A percentile compares a stretch with the other conserved stretches of the same genome.
Evolutionary conservation across 2,888 invertebrate species (phyloP).

Genomic region (Melanostoma mellinum): DNA sequence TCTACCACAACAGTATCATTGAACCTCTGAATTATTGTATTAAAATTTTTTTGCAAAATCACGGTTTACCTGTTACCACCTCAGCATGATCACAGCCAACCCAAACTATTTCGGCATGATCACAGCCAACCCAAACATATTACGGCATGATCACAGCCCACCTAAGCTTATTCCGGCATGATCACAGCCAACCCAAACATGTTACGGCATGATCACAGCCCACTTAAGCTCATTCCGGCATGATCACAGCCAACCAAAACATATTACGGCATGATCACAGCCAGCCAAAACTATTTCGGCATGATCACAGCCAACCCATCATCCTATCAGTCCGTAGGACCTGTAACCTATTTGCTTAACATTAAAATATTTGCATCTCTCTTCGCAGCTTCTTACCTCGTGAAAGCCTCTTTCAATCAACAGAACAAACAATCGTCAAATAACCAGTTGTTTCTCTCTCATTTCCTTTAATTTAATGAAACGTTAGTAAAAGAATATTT

Average conservation of each 20-base stretch:
- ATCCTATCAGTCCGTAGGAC: too few relatives aligned
- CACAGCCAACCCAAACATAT: too few relatives aligned
- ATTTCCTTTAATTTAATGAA: conserved; percentile 3
- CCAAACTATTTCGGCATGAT: too few relatives aligned
- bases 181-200: background rate
- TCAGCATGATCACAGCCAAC: too few relatives aligned
- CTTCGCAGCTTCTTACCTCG: background rate
- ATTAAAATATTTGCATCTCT: too few relatives aligned
- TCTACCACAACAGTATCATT: background rate
- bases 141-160: too few relatives aligned
- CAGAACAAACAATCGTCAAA: too few relatives aligned
- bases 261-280: conserved; percentile 3
- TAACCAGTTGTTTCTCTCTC: background rate
- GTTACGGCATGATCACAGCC: conserved; percentile 20
- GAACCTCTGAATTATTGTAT: too few relatives aligned
- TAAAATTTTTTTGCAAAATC: too few relatives aligned
- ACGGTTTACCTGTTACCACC: too few relatives aligned
- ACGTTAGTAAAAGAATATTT: background rate
- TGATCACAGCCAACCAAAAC: conserved; percentile 10
- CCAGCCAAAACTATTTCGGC: background rate
- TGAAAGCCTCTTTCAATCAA: background rate
- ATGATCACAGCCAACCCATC: too few relatives aligned
- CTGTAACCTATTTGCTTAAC: too few relatives aligned
- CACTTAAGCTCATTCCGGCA: background rate
- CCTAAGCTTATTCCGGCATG: background rate